These are phyloP conservation scores for Hartigia nigra DNA, from an alignment of 2,888 invertebrate genomes.

Conservation along the genomic window DNA sequence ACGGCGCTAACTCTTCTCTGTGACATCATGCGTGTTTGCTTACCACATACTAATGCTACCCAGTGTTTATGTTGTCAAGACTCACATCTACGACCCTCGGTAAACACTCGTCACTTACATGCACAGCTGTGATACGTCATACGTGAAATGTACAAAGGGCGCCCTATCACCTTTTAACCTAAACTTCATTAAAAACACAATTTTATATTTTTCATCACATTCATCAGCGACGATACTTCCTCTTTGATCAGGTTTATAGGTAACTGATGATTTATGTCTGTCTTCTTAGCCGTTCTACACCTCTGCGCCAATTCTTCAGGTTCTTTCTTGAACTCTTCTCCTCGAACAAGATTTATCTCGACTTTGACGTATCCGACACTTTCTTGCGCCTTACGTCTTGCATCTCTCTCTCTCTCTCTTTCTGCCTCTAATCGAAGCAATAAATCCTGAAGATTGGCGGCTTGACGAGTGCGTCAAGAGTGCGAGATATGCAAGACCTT, in stretches of 20 bases:
- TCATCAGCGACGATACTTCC: background rate
- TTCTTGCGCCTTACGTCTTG: background rate
- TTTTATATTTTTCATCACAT: background rate
- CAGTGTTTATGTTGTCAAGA: slow-evolving; percentile 26
- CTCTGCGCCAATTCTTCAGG: background rate
- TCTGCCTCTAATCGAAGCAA: background rate
- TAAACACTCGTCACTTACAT: slow-evolving; percentile 43
- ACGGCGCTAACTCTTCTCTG: background rate
- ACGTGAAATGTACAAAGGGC: background rate
- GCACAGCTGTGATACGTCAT: slow-evolving; percentile 6
- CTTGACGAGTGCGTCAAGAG: background rate
- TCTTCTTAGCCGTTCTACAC: background rate
- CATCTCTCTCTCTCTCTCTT: background rate
- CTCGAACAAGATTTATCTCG: background rate
- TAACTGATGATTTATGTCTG: background rate
- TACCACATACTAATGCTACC: slow-evolving; percentile 36
- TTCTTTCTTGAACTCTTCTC: background rate
- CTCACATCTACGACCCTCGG: slow-evolving; percentile 25
- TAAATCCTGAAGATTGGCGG: background rate
- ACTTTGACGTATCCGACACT: background rate
- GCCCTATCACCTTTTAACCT: background rate
- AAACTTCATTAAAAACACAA: slow-evolving; percentile 32
- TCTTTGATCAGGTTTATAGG: background rate
- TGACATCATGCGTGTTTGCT: slow-evolving; percentile 38
- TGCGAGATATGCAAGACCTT: no score